phyloP scores from a whole-genome alignment of 2,113 vertebrate genomes.

The Cyanistes caeruleus region DNA sequence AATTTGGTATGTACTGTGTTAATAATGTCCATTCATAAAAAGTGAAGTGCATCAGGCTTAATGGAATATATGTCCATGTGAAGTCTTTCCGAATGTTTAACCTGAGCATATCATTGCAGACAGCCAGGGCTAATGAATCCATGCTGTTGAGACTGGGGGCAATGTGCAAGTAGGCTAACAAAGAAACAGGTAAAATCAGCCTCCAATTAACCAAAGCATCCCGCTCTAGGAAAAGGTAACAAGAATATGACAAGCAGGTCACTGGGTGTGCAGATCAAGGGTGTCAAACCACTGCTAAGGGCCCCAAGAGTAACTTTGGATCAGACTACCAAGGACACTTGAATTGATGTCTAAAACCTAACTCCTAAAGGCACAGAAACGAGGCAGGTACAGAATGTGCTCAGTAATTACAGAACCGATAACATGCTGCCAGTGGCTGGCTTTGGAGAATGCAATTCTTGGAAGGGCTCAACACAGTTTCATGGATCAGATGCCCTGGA shows the following conservation, averaged over 20 bases:
- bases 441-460: background rate
- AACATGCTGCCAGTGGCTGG: background rate
- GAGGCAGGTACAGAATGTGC: background rate
- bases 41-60: background rate
- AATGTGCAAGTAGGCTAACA: background rate
- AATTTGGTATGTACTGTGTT: background rate
- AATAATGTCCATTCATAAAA: background rate
- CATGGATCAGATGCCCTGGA: background rate
- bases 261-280: background rate
- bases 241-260: background rate
- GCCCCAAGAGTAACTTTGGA: background rate
- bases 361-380: background rate
- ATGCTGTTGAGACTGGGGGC: background rate
- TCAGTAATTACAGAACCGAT: background rate
- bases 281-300: background rate
- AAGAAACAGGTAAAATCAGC: background rate
- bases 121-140: background rate
- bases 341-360: background rate
- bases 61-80: background rate
- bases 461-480: background rate
- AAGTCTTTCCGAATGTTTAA: background rate
- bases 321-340: background rate
- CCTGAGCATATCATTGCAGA: background rate
- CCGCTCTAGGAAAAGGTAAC: background rate
- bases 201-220: background rate